Evolutionary conservation across 2,113 vertebrate genomes (phyloP), one percentile per base, ranked within the genome.

Genomic region (Tonatia bakeri): DNA sequence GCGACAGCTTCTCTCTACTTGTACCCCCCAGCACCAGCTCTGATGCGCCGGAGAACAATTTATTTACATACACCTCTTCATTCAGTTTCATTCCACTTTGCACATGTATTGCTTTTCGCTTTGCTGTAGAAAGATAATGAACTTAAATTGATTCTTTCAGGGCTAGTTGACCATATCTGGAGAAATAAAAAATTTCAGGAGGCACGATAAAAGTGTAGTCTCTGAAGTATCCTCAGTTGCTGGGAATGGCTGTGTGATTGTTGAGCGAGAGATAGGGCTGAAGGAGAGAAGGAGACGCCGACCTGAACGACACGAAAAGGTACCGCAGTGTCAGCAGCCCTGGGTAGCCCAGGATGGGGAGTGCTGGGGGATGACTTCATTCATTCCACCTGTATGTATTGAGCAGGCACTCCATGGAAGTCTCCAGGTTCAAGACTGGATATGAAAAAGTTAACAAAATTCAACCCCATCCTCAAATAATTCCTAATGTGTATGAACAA

Each of bases 81-180:
- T 90, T 52, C 69, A 50, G 45, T 59, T 72, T 64, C 36, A 38
- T 77, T 85, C 82, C 73, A 47, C 43, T 94, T 94, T 72, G 77
- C 50, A 65, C 64, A 36, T 38, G 50, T 47, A 67, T 92, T 94
- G 70, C 77, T 70, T 76, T 76, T 89, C 36, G 19, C 70, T 70
- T 90, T 38, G 12, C 67, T 86, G 64, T 89, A 61, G 24, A 64
- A 94, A 87, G 38, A 76, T 90, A 95, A 94, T 59, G 90, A 82
- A 50, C 16, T 54, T 73, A 67, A 86, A 33, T 52, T 36, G 52
- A 65, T 61, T 94, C 54, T 17, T 84, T 40, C 59, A 54, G 1
- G 26, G 59, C 72, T 40, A 19, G 36, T 36, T 72, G 72, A 81
- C 85, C 82, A 38, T 40, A 77, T 72, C 59, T 47, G 15, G 80